Conservation (phyloP, 2,888 invertebrate genomes). For the Melanargia galathea region DNA sequence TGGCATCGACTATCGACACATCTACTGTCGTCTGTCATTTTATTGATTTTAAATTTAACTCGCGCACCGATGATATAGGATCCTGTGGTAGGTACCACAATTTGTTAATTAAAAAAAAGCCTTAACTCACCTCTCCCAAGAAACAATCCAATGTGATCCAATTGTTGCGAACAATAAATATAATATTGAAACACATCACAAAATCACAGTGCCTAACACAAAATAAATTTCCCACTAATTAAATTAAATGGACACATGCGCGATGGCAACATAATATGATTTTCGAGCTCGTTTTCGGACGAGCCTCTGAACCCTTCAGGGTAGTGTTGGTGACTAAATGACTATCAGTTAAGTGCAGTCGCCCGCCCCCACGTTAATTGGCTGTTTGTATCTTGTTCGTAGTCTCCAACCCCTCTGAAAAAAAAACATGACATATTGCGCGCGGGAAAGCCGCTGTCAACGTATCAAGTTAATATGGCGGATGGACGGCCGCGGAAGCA, state of each 20-base stretch:
- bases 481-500: constrained; percentile 48
- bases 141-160: constrained; percentile 49
- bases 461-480: constrained; percentile 69
- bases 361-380: constrained; percentile 78
- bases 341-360: constrained; percentile 73
- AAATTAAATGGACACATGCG: constrained; percentile 71
- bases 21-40: constrained; percentile 25
- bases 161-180: constrained; percentile 48
- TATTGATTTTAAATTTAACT: constrained; percentile 32
- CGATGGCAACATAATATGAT: constrained; percentile 60
- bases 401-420: constrained; percentile 79
- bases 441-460: constrained; percentile 78
- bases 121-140: constrained; percentile 41
- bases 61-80: background rate
- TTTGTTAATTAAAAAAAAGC: constrained; percentile 11
- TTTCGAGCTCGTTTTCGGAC: constrained; percentile 51
- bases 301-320: constrained; percentile 56
- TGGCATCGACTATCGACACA: background rate
- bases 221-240: constrained; percentile 69
- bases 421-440: constrained; percentile 78
- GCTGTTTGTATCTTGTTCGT: constrained; percentile 69
- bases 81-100: background rate
- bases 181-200: constrained; percentile 62
- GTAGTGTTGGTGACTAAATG: constrained; percentile 71
- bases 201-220: constrained; percentile 69